Evolutionary conservation across 2,888 invertebrate species (phyloP), one percentile per base, ranked within the genome.

Genomic region (Melinaea marsaeus): DNA sequence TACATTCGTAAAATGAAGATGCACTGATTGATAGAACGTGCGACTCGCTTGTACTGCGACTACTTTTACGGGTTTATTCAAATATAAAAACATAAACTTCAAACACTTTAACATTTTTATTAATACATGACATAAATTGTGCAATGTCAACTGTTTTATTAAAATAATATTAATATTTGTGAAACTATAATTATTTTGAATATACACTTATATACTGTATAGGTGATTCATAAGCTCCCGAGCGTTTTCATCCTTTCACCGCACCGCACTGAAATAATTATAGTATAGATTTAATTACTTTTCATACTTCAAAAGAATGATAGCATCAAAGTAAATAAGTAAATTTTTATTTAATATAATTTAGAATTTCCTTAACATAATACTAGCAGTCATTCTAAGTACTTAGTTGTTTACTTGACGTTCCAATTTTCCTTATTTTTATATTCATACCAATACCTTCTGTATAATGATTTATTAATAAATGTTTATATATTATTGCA

Each of bases 1-100:
- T 74, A 72, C 64, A 69, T 70, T 71, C 22, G 22, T 75, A 75
- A 74, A 78, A 78, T 74, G 71, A 70, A 74, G 74, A 77, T 77
- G 72, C 76, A 70, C 67, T 71, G 67, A 66, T 57, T 58, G 22
- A 22, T 22, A 22, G 22, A 22, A 22, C 22, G 22, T 22, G 22
- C 22, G 22, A 22, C 22, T 22, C 22, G 22, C 22, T 22, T 22
- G 22, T 22, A 22, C 22, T 22, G 22, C 22, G 22, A 22, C 22
- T 22, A 22, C 22, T 22, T 22, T 22, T 1, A 22, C 22, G 22
- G 22, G 22, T 22, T 22, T 22, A 22, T 22, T 22, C 0, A 22
- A 22, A 22, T 22, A 22, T 22, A 22, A 22, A 22, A 22, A 22
- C 22, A 22, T 22, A 22, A 22, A 22, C 22, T 22, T 22, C 22